phyloP scores from a whole-genome alignment of 2,113 vertebrate species.

The Periophthalmodon schlosseri region DNA sequence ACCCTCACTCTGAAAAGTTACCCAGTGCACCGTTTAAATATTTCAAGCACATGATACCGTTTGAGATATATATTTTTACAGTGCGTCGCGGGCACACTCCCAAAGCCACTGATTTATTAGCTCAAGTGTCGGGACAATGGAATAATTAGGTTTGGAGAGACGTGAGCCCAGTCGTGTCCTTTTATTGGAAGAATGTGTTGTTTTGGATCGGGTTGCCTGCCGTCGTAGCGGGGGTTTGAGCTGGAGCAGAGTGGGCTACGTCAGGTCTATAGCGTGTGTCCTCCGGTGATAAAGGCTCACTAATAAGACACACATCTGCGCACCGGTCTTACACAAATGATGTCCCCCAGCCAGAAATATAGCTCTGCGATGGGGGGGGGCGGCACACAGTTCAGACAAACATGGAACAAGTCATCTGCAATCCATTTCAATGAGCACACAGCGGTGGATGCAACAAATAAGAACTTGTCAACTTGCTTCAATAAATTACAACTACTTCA shows the following conservation, averaged over 20 bases:
- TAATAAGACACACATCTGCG: constrained; percentile 49
- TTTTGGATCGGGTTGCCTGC: constrained; percentile 61
- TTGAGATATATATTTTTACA: constrained; percentile 6
- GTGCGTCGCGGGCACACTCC: constrained; percentile 40
- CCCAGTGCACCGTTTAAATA: no score
- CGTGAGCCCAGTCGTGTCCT: constrained; percentile 46
- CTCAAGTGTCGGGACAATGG: constrained; percentile 55
- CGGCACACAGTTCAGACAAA: not conserved
- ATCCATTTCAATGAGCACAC: not conserved
- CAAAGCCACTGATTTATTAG: constrained; percentile 66
- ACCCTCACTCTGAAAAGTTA: no score
- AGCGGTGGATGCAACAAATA: not conserved
- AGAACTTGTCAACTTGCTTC: not conserved
- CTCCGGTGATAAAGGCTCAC: constrained; percentile 53
- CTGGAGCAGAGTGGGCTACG: constrained; percentile 14
- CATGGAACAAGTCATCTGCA: constrained; percentile 9
- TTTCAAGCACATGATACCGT: no score
- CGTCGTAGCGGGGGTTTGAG: constrained; percentile 32
- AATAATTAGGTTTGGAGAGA: constrained; percentile 65
- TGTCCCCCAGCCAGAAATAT: constrained; percentile 15
- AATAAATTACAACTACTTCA: no score
- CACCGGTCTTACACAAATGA: constrained; percentile 48
- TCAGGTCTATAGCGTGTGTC: constrained; percentile 34
- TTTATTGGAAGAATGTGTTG: constrained; percentile 72
- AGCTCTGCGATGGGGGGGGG: constrained; percentile 1